Conservation (phyloP, 2,888 invertebrate species). For the Chloroclysta siterata region DNA sequence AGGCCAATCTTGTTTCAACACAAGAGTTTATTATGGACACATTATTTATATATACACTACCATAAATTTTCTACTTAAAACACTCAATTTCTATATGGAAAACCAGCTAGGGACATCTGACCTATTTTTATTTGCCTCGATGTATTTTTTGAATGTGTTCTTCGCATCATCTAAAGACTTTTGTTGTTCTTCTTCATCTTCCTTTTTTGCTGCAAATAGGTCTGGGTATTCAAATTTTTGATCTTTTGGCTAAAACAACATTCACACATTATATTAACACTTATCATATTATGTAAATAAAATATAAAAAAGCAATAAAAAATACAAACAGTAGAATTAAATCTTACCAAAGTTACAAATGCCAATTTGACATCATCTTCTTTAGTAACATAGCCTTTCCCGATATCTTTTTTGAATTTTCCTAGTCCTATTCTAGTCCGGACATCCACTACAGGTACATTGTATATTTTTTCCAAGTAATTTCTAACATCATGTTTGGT, state of each 20-base stretch:
- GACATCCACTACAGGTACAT: constrained; percentile 91
- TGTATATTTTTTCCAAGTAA: constrained; percentile 98
- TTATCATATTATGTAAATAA: too few species aligned
- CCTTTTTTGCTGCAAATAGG: constrained; percentile 84
- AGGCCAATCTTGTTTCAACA: background rate
- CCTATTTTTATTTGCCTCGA: constrained; percentile 87
- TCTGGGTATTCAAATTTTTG: constrained; percentile 91
- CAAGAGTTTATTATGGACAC: background rate
- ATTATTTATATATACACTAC: background rate
- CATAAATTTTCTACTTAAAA: background rate
- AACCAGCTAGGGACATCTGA: constrained; percentile 93
- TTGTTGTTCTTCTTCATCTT: constrained; percentile 84
- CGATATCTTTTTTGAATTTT: constrained; percentile 85
- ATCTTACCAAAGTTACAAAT: constrained; percentile 89
- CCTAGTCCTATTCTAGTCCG: constrained; percentile 90
- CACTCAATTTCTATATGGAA: constrained; percentile 68
- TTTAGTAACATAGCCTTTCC: constrained; percentile 89
- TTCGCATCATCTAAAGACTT: constrained; percentile 87
- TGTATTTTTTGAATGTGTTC: constrained; percentile 83
- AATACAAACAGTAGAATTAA: background rate
- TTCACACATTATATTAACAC: background rate
- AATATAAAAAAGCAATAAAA: background rate
- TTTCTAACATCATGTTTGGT: constrained; percentile 94
- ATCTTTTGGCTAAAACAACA: constrained; percentile 87
- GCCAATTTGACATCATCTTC: constrained; percentile 93